Evolutionary conservation across 2,113 vertebrate species (phyloP), one percentile per base, ranked within the genome.

Genomic region (Brachirus orientalis): DNA sequence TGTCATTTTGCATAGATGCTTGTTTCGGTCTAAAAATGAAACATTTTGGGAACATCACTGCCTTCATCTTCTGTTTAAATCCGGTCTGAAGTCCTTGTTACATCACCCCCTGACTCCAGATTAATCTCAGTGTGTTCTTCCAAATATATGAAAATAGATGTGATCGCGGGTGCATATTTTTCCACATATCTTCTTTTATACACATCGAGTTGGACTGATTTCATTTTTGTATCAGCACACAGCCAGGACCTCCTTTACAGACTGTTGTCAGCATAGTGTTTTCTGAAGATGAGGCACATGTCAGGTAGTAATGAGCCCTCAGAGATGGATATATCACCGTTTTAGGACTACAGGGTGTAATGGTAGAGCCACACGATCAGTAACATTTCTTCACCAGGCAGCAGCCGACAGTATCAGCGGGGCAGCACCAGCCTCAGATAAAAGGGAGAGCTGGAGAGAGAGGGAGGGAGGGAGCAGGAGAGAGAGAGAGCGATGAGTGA

Each of bases 351-450:
- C 93, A 92, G 95, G 93, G 95, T 95, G 91, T 95, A 94, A 95
- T 95, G 95, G 94, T 94, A 95, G 95, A 96, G 94, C 95, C 95
- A 94, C 94, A 94, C 94, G 92, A 94, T 96, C 94, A 91, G 95
- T 96, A 96, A 96, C 96, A 96, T 94, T 95, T 95, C 95, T 96
- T 96, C 94, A 96, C 93, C 96, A 95, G 95, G 95, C 96, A 95
- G 95, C 95, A 97, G 94, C 95, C 93, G 93, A 95, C 94, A 96
- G 94, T 93, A 96, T 95, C 95, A 95, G 94, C 93, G 86, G 94
- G 95, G 94, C 92, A 96, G 94, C 94, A 93, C 92, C 94, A 95
- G 94, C 94, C 86, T 86, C 81, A 87, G 90, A 93, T 91, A 90
- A 91, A 87, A 86, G 87, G 74, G 81, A 83, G 76, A 74, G 92